Base-by-base conservation (phyloP, 2,797 vertebrate genomes). In the Mus minutoides region DNA sequence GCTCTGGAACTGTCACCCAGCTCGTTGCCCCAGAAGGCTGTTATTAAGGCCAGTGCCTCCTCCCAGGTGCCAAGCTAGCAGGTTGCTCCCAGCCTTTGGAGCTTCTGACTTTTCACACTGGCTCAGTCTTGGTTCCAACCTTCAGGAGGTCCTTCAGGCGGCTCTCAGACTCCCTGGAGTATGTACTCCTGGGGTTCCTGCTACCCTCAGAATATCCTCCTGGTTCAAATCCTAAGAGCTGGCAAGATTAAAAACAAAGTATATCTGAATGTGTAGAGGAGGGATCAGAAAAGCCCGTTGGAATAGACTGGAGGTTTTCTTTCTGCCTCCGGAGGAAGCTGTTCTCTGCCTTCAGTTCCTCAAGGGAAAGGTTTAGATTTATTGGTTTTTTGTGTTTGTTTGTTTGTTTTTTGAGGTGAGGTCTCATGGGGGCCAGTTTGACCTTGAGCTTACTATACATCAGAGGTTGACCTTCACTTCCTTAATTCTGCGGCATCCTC, bases 141-240 rank as follows among this genome's bases (percentile, higher is more conserved):
- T 87, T 82, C 19, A 76, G 78, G 83, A 77, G 82, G 26, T 19
- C 37, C 62, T 87, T 85, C 17, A 80, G 78, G 86, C 71, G 82
- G 26, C 14, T 22, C 13, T 71, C 26, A 24, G 0, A 43, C 24
- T 76, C 60, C 43, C 34, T 62, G 78, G n/a, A 34, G 8, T 46
- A 13, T n/a, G n/a, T 26, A 21, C 22, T 26, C 62, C 64, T 37
- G 49, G 49, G 13, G 69, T 69, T 76, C 76, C 73, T 77, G 26
- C 26, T 92, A 0, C 46, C 34, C 46, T 49, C 60, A 49, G 14
- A 21, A 29, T 37, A 5, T 4, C 29, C 62, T 37, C 58, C 56
- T 80, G 37, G 9, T 31, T 83, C 76, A 78, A 88, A 85, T 75
- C n/a, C 46, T 24, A 34, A 37, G 1, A 56, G 21, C 54, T 14